Percentiles rank a stretch among this genome's conserved stretches.
Evolutionary conservation across 1,140 invertebrate genomes (phyloP).

Genomic region (Acromyrmex charruanus): DNA sequence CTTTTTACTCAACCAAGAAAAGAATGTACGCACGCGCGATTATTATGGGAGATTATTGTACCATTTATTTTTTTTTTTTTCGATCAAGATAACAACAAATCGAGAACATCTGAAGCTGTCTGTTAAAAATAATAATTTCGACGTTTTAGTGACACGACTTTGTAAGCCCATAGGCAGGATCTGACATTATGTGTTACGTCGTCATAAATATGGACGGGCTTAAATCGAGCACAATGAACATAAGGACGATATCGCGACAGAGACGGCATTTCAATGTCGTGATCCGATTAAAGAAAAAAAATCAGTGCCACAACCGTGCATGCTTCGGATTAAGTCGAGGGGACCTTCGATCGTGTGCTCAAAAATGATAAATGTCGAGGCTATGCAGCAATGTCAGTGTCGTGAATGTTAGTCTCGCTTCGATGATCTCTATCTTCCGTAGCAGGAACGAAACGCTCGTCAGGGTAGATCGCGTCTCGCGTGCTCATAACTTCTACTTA

Average conservation of each 20-base stretch:
- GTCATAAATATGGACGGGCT: slow-evolving; percentile 25
- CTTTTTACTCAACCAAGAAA: not conserved
- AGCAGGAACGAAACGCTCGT: slow-evolving; percentile 17
- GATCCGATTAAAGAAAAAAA: slow-evolving; percentile 59
- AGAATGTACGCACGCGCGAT: not conserved
- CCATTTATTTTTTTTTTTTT: not conserved
- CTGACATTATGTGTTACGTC: slow-evolving; percentile 32
- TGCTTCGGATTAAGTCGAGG: slow-evolving; percentile 29
- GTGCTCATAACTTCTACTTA: slow-evolving; percentile 44
- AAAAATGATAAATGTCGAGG: slow-evolving; percentile 56
- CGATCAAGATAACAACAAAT: not conserved
- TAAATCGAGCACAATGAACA: slow-evolving; percentile 59
- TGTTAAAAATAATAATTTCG: slow-evolving; percentile 59
- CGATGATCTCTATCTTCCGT: slow-evolving; percentile 10
- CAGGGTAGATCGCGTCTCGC: slow-evolving; percentile 4
- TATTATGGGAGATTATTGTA: slow-evolving; percentile 27
- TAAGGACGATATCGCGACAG: slow-evolving; percentile 55
- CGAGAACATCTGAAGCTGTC: not conserved
- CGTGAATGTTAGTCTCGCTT: slow-evolving; percentile 30
- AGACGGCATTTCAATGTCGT: slow-evolving; percentile 66
- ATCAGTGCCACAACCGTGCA: slow-evolving; percentile 35
- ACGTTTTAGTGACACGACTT: slow-evolving; percentile 44
- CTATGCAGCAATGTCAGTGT: slow-evolving; percentile 38
- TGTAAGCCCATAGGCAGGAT: slow-evolving; percentile 21
- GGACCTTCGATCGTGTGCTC: slow-evolving; percentile 6